A percentile compares a stretch with the other conserved stretches of the same genome.
Evolutionary conservation across 2,888 invertebrate species (phyloP).

Genomic region (Oscheius sp.): DNA sequence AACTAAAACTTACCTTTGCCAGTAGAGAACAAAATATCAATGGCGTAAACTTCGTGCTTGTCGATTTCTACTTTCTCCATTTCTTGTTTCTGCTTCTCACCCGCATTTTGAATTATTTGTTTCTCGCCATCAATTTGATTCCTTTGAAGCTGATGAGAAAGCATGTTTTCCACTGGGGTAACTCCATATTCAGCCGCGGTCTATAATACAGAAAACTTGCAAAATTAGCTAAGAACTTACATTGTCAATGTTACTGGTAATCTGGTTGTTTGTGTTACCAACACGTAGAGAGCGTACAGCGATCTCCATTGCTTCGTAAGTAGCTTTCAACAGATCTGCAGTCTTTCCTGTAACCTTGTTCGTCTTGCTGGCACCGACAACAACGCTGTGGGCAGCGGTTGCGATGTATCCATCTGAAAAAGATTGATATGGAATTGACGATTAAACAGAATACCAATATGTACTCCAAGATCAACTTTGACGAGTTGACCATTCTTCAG

Average conservation of each 20-base stretch:
- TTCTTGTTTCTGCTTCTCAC: constrained; percentile 86
- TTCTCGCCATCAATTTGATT: constrained; percentile 91
- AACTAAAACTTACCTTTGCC: constrained; percentile 88
- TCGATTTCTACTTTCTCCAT: constrained; percentile 93
- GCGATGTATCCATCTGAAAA: constrained; percentile 99
- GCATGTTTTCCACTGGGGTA: constrained; percentile 91
- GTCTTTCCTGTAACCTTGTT: constrained; percentile 84
- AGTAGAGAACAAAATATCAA: constrained; percentile 95
- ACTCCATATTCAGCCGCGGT: constrained; percentile 88
- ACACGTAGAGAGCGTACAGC: constrained; percentile 91
- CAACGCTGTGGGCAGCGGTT: constrained; percentile 94
- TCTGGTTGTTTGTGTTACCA: constrained; percentile 76
- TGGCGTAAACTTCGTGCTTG: constrained; percentile 95
- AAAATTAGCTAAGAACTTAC: constrained; percentile 35
- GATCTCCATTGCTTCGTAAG: constrained; percentile 93
- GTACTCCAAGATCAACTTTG: constrained; percentile 93
- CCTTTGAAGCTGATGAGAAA: constrained; percentile 83
- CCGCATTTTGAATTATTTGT: constrained; percentile 95
- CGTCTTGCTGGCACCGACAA: constrained; percentile 82
- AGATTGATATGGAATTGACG: too few species aligned
- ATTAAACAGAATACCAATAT: too few species aligned
- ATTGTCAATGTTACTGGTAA: constrained; percentile 66
- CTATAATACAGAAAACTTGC: constrained; percentile 74
- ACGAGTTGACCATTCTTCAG: constrained; percentile 87
- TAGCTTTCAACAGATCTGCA: constrained; percentile 94